Evolutionary conservation across 35 echinoderm and acorn worm genomes (phyloP).

Genomic region (Eucidaris tribuloides): DNA sequence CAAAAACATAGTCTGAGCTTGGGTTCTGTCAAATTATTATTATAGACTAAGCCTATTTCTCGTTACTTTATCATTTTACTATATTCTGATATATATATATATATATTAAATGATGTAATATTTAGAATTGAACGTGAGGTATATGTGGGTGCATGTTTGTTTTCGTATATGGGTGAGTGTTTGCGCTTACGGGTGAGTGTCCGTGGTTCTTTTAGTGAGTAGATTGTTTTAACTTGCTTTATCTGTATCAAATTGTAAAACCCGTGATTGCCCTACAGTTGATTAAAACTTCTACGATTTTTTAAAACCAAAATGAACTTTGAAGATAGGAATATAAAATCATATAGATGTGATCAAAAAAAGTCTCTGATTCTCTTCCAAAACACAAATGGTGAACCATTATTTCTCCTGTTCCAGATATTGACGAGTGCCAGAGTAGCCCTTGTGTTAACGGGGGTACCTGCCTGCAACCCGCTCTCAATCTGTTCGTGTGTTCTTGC

Average conservation of each 20-base stretch:
- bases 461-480: neutral
- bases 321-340: neutral
- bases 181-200: too few species aligned
- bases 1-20: neutral
- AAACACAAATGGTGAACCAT: too few species aligned
- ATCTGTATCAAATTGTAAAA: neutral
- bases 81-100: too few species aligned
- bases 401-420: neutral
- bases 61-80: too few species aligned
- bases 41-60: neutral
- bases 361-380: neutral
- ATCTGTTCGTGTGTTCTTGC: constrained; percentile 9
- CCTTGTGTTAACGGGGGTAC: constrained; percentile 1
- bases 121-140: too few species aligned
- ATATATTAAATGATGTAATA: too few species aligned
- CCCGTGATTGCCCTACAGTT: neutral
- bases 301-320: neutral
- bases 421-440: constrained; percentile 1
- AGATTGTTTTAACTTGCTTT: neutral
- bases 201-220: too few species aligned
- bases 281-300: neutral
- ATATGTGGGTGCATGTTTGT: too few species aligned
- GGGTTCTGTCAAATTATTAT: neutral
- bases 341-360: neutral
- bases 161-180: too few species aligned